These are phyloP conservation scores for Drosophila watanabei DNA, from an alignment of 1,140 invertebrate species.

Conservation along the genomic window DNA sequence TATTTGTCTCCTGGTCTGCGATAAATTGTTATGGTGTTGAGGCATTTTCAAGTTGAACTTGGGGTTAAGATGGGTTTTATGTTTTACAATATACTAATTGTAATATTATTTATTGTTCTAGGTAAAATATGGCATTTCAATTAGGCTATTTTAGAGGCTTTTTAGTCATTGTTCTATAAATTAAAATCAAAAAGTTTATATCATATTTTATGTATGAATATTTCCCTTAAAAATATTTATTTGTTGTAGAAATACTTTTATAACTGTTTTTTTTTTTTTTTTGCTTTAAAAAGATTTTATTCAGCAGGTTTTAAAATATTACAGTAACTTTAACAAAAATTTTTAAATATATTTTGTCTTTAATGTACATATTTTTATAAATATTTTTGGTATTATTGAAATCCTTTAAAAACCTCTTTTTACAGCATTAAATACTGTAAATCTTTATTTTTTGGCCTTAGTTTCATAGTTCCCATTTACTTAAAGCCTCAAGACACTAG, in stretches of 20 bases:
- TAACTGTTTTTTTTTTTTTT: too few species aligned
- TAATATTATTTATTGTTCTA: background rate
- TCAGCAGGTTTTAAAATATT: background rate
- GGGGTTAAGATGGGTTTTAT: background rate
- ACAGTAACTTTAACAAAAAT: background rate
- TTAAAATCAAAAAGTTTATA: background rate
- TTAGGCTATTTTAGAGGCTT: background rate
- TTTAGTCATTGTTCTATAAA: background rate
- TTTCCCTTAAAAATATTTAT: background rate
- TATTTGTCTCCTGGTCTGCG: background rate
- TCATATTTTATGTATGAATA: background rate
- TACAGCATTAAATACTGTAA: rapidly evolving
- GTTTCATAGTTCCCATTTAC: background rate
- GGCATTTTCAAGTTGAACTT: background rate
- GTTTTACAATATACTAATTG: background rate
- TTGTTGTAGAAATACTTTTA: background rate
- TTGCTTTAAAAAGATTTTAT: background rate
- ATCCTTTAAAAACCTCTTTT: background rate
- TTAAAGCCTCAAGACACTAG: background rate
- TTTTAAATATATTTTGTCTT: background rate
- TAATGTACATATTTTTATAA: background rate
- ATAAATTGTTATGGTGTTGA: background rate
- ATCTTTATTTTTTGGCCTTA: background rate
- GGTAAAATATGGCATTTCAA: background rate
- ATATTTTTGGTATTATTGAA: background rate